These are phyloP conservation scores for Labeo catla DNA, from an alignment of 2,113 vertebrate genomes.

Conservation along the genomic window DNA sequence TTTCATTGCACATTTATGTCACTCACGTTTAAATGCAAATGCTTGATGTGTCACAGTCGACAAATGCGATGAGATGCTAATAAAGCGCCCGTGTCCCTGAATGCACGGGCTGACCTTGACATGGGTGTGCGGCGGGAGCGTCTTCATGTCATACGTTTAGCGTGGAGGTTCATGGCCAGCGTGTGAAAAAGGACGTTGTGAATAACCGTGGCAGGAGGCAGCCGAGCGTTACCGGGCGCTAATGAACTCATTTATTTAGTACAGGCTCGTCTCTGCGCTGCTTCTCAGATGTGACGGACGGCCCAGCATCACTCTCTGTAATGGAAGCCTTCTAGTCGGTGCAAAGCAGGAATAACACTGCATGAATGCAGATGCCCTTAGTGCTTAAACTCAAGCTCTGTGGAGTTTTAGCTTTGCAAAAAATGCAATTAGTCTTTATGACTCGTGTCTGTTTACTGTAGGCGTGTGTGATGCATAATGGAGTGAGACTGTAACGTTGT, in stretches of 20 bases:
- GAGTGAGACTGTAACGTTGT: slow-evolving; percentile 8
- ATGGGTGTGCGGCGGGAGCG: neutral
- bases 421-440: neutral
- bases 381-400: neutral
- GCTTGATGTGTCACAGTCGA: neutral
- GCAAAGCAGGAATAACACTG: slow-evolving; percentile 69
- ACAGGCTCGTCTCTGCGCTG: slow-evolving; percentile 42
- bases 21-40: neutral
- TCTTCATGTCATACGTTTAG: neutral
- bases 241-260: slow-evolving; percentile 76
- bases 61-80: neutral
- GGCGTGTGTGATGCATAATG: neutral
- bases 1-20: neutral
- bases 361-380: slow-evolving; percentile 34
- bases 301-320: slow-evolving; percentile 74
- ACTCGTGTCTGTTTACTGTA: neutral
- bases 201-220: slow-evolving; percentile 38
- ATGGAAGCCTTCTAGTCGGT: slow-evolving; percentile 71
- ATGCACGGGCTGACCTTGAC: neutral
- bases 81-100: neutral
- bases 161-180: neutral
- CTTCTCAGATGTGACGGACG: slow-evolving; percentile 70
- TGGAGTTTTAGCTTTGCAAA: too few species aligned
- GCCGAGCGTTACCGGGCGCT: slow-evolving; percentile 59
- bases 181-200: slow-evolving; percentile 31